Base-by-base conservation (phyloP, 2,113 vertebrate species). In the Grammomys dolichurus region DNA sequence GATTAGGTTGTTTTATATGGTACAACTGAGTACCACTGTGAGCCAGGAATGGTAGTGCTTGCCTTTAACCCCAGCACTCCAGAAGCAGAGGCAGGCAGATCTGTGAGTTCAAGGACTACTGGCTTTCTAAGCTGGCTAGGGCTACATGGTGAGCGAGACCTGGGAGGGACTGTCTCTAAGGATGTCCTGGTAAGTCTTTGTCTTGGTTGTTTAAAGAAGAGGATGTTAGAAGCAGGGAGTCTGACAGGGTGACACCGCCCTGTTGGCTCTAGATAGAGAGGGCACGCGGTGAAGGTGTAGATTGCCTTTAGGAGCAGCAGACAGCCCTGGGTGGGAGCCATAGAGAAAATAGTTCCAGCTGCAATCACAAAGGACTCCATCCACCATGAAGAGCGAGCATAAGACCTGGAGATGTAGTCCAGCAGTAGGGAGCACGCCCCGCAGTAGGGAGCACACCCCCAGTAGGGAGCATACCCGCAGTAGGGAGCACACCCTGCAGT, bases 381-480 rank as follows among this genome's bases (percentile, higher is more conserved):
- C 77, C 70, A 67, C 70, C 89, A 87, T 93, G 31, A 56, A 91
- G 88, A 91, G 89, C 5, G 26, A 75, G 54, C 26, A 46, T 36
- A 31, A 48, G 4, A 26, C 17, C 33, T 67, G 28, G 63, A 31
- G 19, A 6, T 24, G 16, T 0, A 36, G 31, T 8, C 48, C 46
- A 76, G 76, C 10, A 12, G 43, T 8, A 81, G 54, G 20, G 54
- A 58, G 19, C n/a, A n/a, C n/a, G n/a, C n/a, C n/a, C n/a, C n/a
- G n/a, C n/a, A n/a, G n/a, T n/a, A n/a, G n/a, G n/a, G n/a, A n/a
- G n/a, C n/a, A n/a, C n/a, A n/a, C n/a, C n/a, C n/a, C n/a, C n/a
- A n/a, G n/a, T n/a, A n/a, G n/a, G n/a, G n/a, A n/a, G n/a, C n/a
- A n/a, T n/a, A n/a, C n/a, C n/a, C n/a, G n/a, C n/a, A n/a, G n/a